Evolutionary conservation across 2,888 invertebrate species (phyloP), one percentile per base, ranked within the genome.

Genomic region (Ophion costatus): DNA sequence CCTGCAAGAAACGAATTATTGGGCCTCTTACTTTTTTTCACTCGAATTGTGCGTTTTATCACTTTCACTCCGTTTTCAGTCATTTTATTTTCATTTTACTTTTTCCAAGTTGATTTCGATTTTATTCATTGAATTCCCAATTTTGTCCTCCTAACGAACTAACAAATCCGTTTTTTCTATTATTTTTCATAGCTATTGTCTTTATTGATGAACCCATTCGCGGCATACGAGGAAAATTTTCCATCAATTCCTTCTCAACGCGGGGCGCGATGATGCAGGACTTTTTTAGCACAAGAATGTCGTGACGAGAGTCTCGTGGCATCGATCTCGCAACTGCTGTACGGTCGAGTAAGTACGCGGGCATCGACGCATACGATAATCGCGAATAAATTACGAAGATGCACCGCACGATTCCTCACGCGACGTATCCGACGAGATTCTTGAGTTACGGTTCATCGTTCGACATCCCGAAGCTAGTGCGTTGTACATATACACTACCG

Each of bases 1-100:
- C 92, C 92, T 93, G 84, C 17, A 75, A 79, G 33, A 2, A 51
- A 69, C 66, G 33, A 69, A 56, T 20, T 33, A 24, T 45, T 9
- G 45, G 66, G 33, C 33, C 33, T 45, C 80, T 7, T 38, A 38
- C 9, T 38, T 38, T 38, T 38, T 38, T 38, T 38, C n/a, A 7
- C 9, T 38, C 38, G 38, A 38, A 6, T 38, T 38, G 9, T 9
- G 7, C 6, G 7, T 9, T 38, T 9, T 9, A 9, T 38, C 9
- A 38, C 0, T 38, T 38, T 38, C 5, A 38, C 7, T 38, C 5
- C 38, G 38, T 38, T 38, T 38, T 38, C 0, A 29, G 2, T 29
- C 3, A 29, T 4, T 29, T 29, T 29, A 4, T 4, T 29, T 29
- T 4, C 2, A 1, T 1, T 29, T 4, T 0, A 29, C 4, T 29